Evolutionary conservation across 1,140 invertebrate genomes (phyloP).

Genomic region (Lepidurus apus): DNA sequence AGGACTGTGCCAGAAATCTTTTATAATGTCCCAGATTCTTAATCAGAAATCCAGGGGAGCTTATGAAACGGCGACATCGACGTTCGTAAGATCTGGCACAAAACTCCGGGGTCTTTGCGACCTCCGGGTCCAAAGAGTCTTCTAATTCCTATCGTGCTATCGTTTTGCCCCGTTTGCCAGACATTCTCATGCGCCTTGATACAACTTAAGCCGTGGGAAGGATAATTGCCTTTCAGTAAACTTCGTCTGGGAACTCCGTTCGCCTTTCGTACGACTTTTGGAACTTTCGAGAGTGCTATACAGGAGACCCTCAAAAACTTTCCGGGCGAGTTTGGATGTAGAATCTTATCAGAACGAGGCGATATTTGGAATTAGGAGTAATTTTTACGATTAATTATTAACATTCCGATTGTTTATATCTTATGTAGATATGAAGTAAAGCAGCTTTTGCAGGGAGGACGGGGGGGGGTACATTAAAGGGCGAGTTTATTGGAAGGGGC

Average conservation of each 20-base stretch:
- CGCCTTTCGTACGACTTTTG: not conserved
- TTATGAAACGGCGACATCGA: not conserved
- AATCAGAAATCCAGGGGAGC: constrained; percentile 14
- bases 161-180: not conserved
- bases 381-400: not conserved
- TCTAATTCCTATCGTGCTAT: constrained; percentile 6
- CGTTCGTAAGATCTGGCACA: not conserved
- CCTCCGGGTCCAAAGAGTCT: not conserved
- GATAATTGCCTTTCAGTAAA: constrained; percentile 3
- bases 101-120: not conserved
- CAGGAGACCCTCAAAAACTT: not conserved
- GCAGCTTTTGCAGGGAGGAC: not conserved
- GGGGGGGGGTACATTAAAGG: not conserved
- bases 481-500: not conserved
- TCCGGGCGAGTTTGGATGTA: not conserved
- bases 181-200: constrained; percentile 2
- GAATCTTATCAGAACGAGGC: not conserved
- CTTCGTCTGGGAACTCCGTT: not conserved
- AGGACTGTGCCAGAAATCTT: constrained; percentile 3
- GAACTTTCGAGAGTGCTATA: not conserved
- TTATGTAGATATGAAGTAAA: not conserved
- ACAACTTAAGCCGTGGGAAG: constrained; percentile 14
- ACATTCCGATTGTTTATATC: not conserved
- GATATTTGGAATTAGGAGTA: not conserved
- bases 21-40: not conserved